These are phyloP conservation scores for Antitype chi DNA, from an alignment of 2,888 invertebrate genomes.

Conservation along the genomic window DNA sequence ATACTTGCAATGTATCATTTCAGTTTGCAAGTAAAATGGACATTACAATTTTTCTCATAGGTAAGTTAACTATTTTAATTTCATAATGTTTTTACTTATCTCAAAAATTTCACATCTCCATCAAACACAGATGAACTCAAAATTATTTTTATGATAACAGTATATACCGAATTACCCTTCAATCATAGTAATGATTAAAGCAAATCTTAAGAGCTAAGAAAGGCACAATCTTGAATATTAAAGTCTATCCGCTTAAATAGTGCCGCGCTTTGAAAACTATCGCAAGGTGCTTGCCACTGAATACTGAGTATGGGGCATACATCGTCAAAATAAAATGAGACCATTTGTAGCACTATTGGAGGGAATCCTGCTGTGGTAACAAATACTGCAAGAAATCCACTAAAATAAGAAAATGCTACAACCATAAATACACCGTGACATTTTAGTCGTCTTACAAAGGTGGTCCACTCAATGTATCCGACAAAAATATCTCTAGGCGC, in stretches of 20 bases:
- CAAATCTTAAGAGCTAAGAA: slow-evolving; percentile 48
- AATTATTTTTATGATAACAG: slow-evolving; percentile 9
- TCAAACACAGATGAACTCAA: slow-evolving; percentile 9
- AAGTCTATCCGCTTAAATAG: background rate
- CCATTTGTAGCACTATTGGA: background rate
- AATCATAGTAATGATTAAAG: slow-evolving; percentile 50
- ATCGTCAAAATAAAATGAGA: background rate
- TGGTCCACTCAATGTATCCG: no score
- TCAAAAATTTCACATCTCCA: slow-evolving; percentile 35
- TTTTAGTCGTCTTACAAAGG: no score
- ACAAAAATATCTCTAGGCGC: no score
- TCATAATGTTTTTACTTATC: background rate
- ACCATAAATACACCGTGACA: no score
- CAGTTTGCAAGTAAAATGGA: slow-evolving; percentile 22
- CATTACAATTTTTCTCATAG: background rate
- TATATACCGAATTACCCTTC: slow-evolving; percentile 25
- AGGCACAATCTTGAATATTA: slow-evolving; percentile 32
- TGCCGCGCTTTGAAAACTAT: background rate
- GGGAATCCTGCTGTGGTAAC: background rate
- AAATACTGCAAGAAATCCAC: background rate
- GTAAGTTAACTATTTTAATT: background rate
- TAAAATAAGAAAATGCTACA: background rate
- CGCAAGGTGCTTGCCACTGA: background rate
- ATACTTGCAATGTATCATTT: slow-evolving; percentile 40
- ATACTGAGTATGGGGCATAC: no score